Evolutionary conservation across 2,888 invertebrate genomes (phyloP).

Genomic region (Cremastinae sp.): DNA sequence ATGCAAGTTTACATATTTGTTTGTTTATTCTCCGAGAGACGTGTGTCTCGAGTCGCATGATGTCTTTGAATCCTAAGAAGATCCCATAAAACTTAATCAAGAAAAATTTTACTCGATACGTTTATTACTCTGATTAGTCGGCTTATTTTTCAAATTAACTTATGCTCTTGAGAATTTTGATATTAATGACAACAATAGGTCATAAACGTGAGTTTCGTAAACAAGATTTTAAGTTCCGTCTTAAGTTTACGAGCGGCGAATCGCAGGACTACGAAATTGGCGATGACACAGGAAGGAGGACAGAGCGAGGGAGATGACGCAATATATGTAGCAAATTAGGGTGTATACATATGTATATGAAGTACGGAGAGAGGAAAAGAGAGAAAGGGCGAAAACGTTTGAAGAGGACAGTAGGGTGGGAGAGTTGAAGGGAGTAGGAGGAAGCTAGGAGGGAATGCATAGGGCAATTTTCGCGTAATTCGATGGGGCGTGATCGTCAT

Average conservation of each 20-base stretch:
- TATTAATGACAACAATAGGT: constrained; percentile 2
- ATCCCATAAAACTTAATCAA: too few species aligned
- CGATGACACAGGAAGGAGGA: constrained; percentile 60
- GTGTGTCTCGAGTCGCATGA: constrained; percentile 12
- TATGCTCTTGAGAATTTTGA: constrained; percentile 8
- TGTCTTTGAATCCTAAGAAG: too few species aligned
- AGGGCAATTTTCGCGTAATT: constrained; percentile 79
- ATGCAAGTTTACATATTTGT: neutral
- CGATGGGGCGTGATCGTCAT: constrained; percentile 80
- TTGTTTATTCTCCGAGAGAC: constrained; percentile 7
- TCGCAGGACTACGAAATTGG: constrained; percentile 46
- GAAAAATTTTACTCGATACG: too few species aligned
- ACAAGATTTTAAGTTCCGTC: constrained; percentile 6
- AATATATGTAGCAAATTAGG: constrained; percentile 57
- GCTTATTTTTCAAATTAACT: too few species aligned
- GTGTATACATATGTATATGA: constrained; percentile 5
- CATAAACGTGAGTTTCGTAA: neutral
- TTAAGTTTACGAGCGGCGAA: constrained; percentile 20
- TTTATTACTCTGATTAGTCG: too few species aligned
- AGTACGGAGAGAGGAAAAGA: constrained; percentile 32
- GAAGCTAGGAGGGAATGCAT: constrained; percentile 69
- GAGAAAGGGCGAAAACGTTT: constrained; percentile 29
- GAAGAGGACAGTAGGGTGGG: constrained; percentile 11
- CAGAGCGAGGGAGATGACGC: constrained; percentile 63
- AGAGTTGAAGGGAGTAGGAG: constrained; percentile 25